phyloP scores from a whole-genome alignment of 2,113 vertebrate genomes.

The Microtus montanus region DNA sequence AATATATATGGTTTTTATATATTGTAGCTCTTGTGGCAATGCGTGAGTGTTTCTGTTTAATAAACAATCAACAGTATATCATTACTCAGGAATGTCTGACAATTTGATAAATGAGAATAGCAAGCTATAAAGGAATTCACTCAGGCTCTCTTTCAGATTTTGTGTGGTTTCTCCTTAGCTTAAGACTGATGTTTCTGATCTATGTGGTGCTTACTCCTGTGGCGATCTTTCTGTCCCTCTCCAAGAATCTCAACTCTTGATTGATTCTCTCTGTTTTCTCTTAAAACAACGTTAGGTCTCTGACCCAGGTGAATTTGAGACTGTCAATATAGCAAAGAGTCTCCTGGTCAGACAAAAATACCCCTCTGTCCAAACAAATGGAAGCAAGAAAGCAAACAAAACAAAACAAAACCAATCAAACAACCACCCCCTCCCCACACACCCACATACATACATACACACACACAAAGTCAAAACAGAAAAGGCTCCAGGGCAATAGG shows the following conservation, averaged over 20 bases:
- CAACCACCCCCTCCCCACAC: not conserved
- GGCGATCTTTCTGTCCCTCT: not conserved
- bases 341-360: not conserved
- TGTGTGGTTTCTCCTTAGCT: not conserved
- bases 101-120: not conserved
- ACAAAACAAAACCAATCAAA: not conserved
- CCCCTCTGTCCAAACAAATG: not conserved
- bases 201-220: not conserved
- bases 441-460: not conserved
- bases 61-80: not conserved
- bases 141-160: not conserved
- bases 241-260: not conserved
- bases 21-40: not conserved
- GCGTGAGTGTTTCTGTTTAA: not conserved
- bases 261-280: not conserved
- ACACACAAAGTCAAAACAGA: not conserved
- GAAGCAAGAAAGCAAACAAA: not conserved
- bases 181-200: not conserved
- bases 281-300: not conserved
- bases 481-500: not conserved
- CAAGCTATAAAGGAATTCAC: not conserved
- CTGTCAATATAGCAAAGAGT: not conserved
- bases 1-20: not conserved
- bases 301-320: not conserved
- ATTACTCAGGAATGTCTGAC: not conserved